phyloP scores from a whole-genome alignment of 2,888 invertebrate species.

The Andrena fulva region DNA sequence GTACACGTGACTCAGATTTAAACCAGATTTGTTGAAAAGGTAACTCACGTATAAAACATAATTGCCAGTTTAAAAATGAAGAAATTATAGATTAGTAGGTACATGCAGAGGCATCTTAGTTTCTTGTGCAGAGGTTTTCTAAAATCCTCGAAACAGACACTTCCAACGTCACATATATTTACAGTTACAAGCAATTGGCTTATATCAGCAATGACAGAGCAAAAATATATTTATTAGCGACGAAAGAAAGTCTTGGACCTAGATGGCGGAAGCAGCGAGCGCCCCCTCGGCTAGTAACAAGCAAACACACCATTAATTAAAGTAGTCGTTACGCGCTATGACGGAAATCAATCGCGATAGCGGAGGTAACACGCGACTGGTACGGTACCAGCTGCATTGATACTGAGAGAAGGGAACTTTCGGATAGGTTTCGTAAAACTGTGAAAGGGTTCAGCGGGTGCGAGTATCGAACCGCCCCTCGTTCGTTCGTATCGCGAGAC shows the following conservation, averaged over 20 bases:
- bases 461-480: conserved; percentile 46
- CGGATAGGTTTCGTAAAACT: conserved; percentile 73
- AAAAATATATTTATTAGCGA: neutral
- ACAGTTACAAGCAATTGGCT: too few species aligned
- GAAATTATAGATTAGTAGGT: too few species aligned
- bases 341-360: conserved; percentile 75
- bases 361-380: conserved; percentile 83
- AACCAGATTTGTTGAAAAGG: too few species aligned
- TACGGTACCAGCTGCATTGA: conserved; percentile 83
- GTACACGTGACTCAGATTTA: too few species aligned
- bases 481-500: conserved; percentile 36
- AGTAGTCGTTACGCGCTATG: conserved; percentile 51
- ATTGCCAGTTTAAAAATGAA: too few species aligned
- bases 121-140: too few species aligned
- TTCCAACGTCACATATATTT: too few species aligned
- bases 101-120: too few species aligned
- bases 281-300: conserved; percentile 3
- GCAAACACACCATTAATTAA: conserved; percentile 52
- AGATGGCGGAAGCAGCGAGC: neutral
- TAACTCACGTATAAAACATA: too few species aligned
- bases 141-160: too few species aligned
- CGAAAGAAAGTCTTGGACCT: neutral
- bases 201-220: too few species aligned
- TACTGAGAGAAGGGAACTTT: conserved; percentile 76
- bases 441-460: conserved; percentile 57